A percentile compares a stretch with the other conserved stretches of the same genome.
Conservation (phyloP, 2,797 vertebrate genomes). For the Enteromius treurensis region DNA sequence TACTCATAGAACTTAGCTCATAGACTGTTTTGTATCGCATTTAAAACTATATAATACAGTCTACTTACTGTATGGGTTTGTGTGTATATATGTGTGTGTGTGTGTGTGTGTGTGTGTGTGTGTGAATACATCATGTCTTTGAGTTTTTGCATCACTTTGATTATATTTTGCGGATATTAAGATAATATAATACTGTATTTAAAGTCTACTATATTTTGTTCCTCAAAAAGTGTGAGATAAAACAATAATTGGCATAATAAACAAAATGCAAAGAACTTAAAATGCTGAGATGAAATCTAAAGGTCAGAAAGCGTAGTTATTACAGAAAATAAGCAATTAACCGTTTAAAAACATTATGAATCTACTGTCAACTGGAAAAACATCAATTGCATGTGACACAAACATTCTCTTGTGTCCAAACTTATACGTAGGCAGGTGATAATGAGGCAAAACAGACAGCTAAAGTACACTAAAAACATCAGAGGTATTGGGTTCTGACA, state of each 20-base stretch:
- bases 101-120: no score
- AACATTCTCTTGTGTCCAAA: neutral
- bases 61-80: no score
- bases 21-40: neutral
- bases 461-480: neutral
- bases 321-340: neutral
- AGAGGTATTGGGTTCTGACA: neutral
- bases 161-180: neutral
- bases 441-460: constrained; percentile 14
- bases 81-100: no score
- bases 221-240: neutral
- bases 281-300: neutral
- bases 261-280: neutral
- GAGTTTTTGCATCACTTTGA: neutral
- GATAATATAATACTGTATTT: neutral
- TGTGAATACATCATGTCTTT: neutral
- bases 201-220: neutral
- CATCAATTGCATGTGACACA: neutral
- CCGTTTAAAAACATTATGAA: neutral
- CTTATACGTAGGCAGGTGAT: neutral
- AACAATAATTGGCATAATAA: neutral
- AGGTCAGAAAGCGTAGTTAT: neutral
- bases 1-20: neutral
- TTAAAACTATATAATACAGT: neutral
- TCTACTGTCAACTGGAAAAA: neutral